Conservation (phyloP, 1,140 invertebrate genomes). For the Xylocopa sonorina region DNA sequence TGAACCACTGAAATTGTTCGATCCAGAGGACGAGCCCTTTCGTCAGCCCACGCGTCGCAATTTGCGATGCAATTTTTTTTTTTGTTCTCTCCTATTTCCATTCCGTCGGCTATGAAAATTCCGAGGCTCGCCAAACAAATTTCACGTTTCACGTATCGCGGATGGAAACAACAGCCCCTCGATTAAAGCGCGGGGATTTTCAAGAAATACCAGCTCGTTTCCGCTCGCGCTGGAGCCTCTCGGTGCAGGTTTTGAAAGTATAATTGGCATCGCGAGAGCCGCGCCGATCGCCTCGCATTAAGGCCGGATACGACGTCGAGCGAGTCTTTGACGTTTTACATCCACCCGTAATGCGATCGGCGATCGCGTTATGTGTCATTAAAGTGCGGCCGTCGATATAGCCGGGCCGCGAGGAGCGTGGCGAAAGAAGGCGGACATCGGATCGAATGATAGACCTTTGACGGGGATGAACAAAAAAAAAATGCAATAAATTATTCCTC, state of each 20-base stretch:
- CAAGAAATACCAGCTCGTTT: neutral
- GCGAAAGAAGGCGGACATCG: too few relatives aligned
- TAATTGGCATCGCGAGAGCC: conserved; percentile 10
- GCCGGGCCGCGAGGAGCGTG: neutral
- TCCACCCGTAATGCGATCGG: conserved; percentile 18
- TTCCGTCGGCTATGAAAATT: neutral
- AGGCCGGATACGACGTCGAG: neutral
- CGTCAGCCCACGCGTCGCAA: neutral
- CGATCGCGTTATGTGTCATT: conserved; percentile 39
- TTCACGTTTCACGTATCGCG: neutral
- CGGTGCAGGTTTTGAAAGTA: neutral
- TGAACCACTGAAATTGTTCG: neutral
- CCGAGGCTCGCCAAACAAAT: neutral
- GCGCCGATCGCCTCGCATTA: conserved; percentile 2
- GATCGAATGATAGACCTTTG: neutral
- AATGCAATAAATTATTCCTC: conserved; percentile 19
- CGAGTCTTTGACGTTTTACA: conserved; percentile 24
- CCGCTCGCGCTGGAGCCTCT: too few relatives aligned
- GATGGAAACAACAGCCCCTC: neutral
- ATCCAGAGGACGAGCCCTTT: neutral
- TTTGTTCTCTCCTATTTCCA: too few relatives aligned
- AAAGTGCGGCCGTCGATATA: conserved; percentile 26
- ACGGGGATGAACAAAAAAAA: conserved; percentile 25
- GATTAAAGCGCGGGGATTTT: neutral
- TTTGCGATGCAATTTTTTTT: neutral